Conservation (phyloP, 2,113 vertebrate genomes). For the Osmerus eperlanus region DNA sequence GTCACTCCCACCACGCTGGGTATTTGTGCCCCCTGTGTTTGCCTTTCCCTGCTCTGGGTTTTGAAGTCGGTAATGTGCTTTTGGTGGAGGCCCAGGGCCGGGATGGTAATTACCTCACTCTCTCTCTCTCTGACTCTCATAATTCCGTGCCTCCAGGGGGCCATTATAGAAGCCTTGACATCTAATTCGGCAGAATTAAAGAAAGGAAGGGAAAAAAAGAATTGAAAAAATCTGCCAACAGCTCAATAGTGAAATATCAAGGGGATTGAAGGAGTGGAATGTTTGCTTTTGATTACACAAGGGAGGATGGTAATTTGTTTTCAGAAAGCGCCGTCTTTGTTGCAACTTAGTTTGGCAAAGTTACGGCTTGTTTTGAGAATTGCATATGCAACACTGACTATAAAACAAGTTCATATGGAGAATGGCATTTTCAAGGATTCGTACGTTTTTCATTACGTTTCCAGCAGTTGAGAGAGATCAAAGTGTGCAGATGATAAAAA, state of each 20-base stretch:
- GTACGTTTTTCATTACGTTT: background rate
- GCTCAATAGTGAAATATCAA: slow-evolving; percentile 40
- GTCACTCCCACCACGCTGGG: slow-evolving; percentile 29
- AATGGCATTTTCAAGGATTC: background rate
- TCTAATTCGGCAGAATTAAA: slow-evolving; percentile 63
- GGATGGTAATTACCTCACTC: slow-evolving; percentile 66
- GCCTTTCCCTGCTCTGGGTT: slow-evolving; percentile 40
- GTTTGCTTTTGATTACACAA: slow-evolving; percentile 47
- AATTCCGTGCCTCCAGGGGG: slow-evolving; percentile 60
- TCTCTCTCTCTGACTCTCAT: slow-evolving; percentile 58
- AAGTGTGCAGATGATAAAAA: background rate
- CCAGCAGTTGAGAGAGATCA: background rate
- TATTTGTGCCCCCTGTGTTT: slow-evolving; percentile 42
- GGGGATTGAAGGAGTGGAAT: slow-evolving; percentile 36
- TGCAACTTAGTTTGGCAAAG: background rate
- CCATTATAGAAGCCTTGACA: slow-evolving; percentile 59
- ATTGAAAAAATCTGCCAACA: slow-evolving; percentile 27
- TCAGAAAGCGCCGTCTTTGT: background rate
- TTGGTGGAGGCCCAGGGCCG: slow-evolving; percentile 55
- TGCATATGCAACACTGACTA: background rate
- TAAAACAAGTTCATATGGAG: background rate
- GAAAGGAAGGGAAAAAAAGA: slow-evolving; percentile 3
- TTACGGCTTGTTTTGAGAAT: background rate
- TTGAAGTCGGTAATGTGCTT: slow-evolving; percentile 62
- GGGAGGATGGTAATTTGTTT: slow-evolving; percentile 27